Evolutionary conservation across 2,113 vertebrate genomes (phyloP).

Genomic region (Ahaetulla prasina): DNA sequence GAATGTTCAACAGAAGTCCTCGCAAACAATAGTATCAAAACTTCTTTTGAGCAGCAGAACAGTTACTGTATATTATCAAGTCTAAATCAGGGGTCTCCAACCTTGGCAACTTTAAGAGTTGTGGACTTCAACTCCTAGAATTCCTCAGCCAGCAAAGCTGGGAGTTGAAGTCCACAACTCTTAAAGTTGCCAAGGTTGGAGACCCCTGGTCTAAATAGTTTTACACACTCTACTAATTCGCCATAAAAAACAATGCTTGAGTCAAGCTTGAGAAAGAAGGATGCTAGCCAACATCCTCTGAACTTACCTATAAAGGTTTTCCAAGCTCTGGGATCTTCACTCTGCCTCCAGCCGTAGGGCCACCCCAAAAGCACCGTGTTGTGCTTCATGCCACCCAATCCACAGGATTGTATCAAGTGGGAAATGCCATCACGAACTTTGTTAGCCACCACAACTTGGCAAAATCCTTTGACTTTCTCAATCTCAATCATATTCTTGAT

Average conservation of each 20-base stretch:
- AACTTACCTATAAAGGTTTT: conserved; percentile 94
- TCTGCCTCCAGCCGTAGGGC: conserved; percentile 98
- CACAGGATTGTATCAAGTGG: conserved; percentile 96
- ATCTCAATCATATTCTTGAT: conserved; percentile 99
- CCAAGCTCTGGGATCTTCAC: conserved; percentile 95
- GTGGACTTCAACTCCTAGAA: too few relatives aligned
- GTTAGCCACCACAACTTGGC: conserved; percentile 90
- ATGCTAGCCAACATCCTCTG: conserved; percentile 20
- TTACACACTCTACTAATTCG: not conserved
- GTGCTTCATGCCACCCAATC: conserved; percentile 95
- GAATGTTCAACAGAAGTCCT: not conserved
- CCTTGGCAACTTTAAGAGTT: too few relatives aligned
- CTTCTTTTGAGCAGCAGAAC: not conserved
- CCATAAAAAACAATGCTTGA: not conserved
- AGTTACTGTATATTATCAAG: too few relatives aligned
- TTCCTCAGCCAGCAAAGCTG: too few relatives aligned
- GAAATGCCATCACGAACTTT: conserved; percentile 91
- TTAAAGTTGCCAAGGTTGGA: too few relatives aligned
- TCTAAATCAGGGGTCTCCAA: too few relatives aligned
- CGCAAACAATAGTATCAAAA: not conserved
- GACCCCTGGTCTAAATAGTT: too few relatives aligned
- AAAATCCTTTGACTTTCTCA: conserved; percentile 97
- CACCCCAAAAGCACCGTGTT: conserved; percentile 97
- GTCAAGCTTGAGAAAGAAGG: not conserved
- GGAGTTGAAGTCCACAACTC: too few relatives aligned